A percentile compares a stretch with the other conserved stretches of the same genome.
Conservation (phyloP, 2,797 vertebrate species). For the Cossypha heuglini region DNA sequence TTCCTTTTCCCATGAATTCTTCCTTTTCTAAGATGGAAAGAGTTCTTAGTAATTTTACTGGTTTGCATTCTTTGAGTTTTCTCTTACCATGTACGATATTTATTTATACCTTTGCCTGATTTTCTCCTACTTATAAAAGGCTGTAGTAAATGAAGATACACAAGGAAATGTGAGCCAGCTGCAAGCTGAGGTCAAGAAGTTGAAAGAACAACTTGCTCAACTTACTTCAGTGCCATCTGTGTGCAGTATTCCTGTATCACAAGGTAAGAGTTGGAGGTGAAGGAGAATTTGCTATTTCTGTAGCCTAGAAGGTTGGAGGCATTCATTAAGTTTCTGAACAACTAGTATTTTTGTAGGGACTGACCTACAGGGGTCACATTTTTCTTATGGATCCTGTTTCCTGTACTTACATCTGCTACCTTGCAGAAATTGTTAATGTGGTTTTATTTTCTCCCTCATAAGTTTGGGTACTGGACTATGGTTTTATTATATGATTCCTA, state of each 20-base stretch:
- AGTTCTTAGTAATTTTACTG: not conserved
- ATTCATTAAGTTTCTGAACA: not conserved
- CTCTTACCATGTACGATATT: not conserved
- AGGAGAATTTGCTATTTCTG: not conserved
- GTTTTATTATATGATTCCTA: not conserved
- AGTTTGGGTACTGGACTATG: not conserved
- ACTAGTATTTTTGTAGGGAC: not conserved
- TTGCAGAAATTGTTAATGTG: not conserved
- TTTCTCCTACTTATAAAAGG: constrained; percentile 73
- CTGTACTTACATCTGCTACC: not conserved
- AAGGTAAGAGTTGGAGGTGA: constrained; percentile 48
- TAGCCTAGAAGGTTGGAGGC: not conserved
- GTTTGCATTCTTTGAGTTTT: not conserved
- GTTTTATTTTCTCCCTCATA: not conserved
- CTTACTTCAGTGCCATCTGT: constrained; percentile 53
- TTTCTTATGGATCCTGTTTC: not conserved
- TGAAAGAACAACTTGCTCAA: constrained; percentile 89
- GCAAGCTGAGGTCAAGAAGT: constrained; percentile 91
- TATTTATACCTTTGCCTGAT: not conserved
- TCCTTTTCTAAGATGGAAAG: not conserved
- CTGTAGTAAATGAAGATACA: constrained; percentile 93
- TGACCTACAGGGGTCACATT: not conserved
- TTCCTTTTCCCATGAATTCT: not conserved
- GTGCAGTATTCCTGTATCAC: not conserved
- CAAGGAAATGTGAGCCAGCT: constrained; percentile 93